Evolutionary conservation across 2,797 vertebrate genomes (phyloP).

Genomic region (Eulemur rubriventer): DNA sequence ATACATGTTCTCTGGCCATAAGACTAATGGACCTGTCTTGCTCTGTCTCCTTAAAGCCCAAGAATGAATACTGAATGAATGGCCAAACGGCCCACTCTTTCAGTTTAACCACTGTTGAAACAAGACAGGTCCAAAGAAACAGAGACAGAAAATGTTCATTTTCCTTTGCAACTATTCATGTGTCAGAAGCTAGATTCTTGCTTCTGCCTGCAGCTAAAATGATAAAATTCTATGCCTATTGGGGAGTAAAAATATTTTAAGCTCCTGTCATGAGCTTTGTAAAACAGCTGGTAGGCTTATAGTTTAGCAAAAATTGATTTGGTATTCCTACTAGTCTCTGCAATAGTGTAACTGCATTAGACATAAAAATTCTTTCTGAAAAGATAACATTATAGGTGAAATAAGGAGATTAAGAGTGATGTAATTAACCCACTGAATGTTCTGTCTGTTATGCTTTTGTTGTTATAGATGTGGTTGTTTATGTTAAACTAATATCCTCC

Average conservation of each 20-base stretch:
- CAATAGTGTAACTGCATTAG: not conserved
- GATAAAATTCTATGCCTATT: not conserved
- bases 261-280: slow-evolving; percentile 19
- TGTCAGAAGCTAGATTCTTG: not conserved
- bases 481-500: not conserved
- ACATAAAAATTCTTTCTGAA: not conserved
- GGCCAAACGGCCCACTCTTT: not conserved
- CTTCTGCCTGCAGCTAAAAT: not conserved
- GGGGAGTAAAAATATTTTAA: slow-evolving; percentile 57
- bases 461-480: not conserved
- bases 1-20: not conserved
- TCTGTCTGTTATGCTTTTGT: not conserved
- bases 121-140: slow-evolving; percentile 1
- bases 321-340: not conserved
- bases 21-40: not conserved
- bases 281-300: slow-evolving; percentile 17
- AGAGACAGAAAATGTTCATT: slow-evolving; percentile 19
- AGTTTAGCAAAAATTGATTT: not conserved
- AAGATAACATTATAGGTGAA: not conserved
- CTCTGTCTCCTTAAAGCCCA: not conserved
- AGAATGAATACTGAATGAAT: not conserved
- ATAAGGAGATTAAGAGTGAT: not conserved
- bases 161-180: slow-evolving; percentile 5
- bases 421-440: not conserved
- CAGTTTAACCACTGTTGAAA: not conserved